Evolutionary conservation across 1,140 invertebrate species (phyloP).

Genomic region (Platyscapa corneri): DNA sequence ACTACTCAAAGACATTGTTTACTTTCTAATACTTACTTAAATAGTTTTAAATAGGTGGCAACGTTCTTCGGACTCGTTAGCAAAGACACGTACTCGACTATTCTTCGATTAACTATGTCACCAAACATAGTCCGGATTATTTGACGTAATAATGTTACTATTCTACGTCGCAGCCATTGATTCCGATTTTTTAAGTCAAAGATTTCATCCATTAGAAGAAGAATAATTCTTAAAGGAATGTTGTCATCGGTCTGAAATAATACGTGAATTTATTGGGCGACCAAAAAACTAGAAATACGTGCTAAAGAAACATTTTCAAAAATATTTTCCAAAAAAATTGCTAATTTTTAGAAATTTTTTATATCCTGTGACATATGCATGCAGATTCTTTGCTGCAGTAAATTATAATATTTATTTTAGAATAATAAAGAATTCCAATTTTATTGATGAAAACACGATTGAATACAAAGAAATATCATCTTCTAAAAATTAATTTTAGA

Average conservation of each 20-base stretch:
- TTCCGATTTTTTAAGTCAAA: slow-evolving; percentile 92
- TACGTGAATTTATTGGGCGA: slow-evolving; percentile 8
- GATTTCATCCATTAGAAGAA: slow-evolving; percentile 92
- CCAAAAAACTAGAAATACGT: no score
- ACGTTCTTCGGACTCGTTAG: slow-evolving; percentile 92
- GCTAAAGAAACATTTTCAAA: no score
- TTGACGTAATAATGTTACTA: slow-evolving; percentile 87
- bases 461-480: no score
- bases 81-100: slow-evolving; percentile 92
- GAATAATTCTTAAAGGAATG: slow-evolving; percentile 89
- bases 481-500: no score
- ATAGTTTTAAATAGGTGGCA: slow-evolving; percentile 88
- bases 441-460: background rate
- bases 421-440: background rate
- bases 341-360: no score
- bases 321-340: no score
- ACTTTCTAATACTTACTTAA: slow-evolving; percentile 81
- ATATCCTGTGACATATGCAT: no score
- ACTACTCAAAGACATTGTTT: background rate
- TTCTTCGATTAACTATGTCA: slow-evolving; percentile 90
- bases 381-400: background rate
- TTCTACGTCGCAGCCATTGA: slow-evolving; percentile 89
- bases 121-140: slow-evolving; percentile 88
- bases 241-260: slow-evolving; percentile 82
- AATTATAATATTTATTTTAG: no score